Conservation (phyloP, 2,888 invertebrate genomes). For the Neocrepidodera transversa region DNA sequence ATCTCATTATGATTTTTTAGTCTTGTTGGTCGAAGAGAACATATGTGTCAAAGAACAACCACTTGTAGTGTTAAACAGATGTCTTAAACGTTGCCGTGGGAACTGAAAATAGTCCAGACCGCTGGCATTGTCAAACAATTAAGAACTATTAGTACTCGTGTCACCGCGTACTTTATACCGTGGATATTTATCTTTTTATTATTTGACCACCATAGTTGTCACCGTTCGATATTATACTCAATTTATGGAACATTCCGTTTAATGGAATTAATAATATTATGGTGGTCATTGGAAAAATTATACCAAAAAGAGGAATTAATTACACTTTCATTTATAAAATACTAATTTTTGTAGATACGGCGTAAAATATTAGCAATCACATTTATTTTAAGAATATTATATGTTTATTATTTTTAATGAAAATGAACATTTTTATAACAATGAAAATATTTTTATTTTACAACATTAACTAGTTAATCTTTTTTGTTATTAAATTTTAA, state of each 20-base stretch:
- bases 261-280: too few species aligned
- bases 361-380: too few species aligned
- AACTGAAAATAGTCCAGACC: constrained; percentile 40
- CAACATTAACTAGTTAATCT: too few species aligned
- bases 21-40: background rate
- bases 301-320: too few species aligned
- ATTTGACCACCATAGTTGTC: constrained; percentile 8
- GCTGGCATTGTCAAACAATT: constrained; percentile 51
- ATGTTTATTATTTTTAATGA: too few species aligned
- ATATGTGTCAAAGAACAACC: constrained; percentile 22
- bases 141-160: constrained; percentile 47
- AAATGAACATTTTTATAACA: too few species aligned
- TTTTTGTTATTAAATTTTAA: too few species aligned
- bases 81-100: constrained; percentile 45
- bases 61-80: constrained; percentile 41
- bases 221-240: constrained; percentile 10
- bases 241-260: background rate
- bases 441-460: too few species aligned
- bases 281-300: too few species aligned
- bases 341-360: too few species aligned
- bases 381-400: too few species aligned
- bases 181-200: constrained; percentile 21
- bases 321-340: too few species aligned
- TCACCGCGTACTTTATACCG: constrained; percentile 49
- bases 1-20: constrained; percentile 13